These are phyloP conservation scores for Synanthedon andrenaeformis DNA, from an alignment of 2,888 invertebrate genomes.

Conservation along the genomic window DNA sequence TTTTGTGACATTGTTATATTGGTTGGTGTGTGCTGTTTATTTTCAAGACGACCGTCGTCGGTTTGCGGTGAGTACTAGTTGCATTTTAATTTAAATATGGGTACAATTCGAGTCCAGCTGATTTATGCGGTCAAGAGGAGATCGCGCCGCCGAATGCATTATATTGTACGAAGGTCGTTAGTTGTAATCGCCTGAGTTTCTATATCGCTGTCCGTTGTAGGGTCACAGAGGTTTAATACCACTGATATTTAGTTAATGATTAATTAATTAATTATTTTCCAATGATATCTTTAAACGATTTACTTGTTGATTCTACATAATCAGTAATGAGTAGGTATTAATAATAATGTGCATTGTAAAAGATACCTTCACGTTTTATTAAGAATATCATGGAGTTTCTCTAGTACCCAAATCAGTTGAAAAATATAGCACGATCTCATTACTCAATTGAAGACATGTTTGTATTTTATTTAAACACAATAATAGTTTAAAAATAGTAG, in stretches of 20 bases:
- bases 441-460: no score
- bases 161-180: conserved; percentile 46
- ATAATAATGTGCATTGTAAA: no score
- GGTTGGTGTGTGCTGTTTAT: conserved; percentile 52
- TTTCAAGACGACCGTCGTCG: conserved; percentile 50
- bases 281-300: background rate
- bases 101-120: conserved; percentile 35
- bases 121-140: conserved; percentile 48
- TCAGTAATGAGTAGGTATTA: background rate
- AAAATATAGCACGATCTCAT: no score
- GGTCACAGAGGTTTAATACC: conserved; percentile 21
- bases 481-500: background rate
- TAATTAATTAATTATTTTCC: background rate
- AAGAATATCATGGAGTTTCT: no score
- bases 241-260: conserved; percentile 6
- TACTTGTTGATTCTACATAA: background rate
- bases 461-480: background rate
- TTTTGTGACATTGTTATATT: conserved; percentile 52
- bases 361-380: no score
- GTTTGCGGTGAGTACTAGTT: conserved; percentile 61
- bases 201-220: conserved; percentile 26
- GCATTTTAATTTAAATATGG: conserved; percentile 47
- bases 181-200: conserved; percentile 36
- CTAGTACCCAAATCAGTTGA: no score
- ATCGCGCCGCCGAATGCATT: conserved; percentile 48